Base-by-base conservation (phyloP, 2,888 invertebrate genomes). In the Lithophane ornitopus region DNA sequence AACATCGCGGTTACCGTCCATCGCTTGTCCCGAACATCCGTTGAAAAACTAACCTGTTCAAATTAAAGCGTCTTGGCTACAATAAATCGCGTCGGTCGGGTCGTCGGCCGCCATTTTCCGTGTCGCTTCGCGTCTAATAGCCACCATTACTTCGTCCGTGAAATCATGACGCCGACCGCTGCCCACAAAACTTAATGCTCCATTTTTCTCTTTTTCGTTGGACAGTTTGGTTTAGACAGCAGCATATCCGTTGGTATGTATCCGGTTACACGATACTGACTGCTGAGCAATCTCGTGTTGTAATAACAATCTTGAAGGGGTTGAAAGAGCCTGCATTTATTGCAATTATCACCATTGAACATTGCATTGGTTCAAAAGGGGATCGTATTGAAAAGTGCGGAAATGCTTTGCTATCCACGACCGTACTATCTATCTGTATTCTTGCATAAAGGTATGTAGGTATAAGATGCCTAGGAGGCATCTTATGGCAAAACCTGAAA, bases 81-180 rank as follows among this genome's bases (percentile, higher is more conserved):
- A 77, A 88, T 81, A 88, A 87, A 84, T 88, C 80, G 83, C 86
- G 84, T 83, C 84, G 74, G 86, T 80, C 87, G 88, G 94, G 94
- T 94, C 94, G 93, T 91, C 91, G 94, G 76, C 94, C 94, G 91
- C 88, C 88, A 91, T 94, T 92, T 94, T 92, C 92, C 93, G 91
- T 93, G 94, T 93, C 93, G 92, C 91, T 92, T 90, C 90, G 81
- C 88, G 88, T 92, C 91, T 94, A 95, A 94, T 94, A 92, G 93
- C 91, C 66, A 89, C 92, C 90, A 94, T 94, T 93, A 95, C 92
- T 82, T 90, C 84, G 92, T 86, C 93, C 94, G 93, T 95, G 93
- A 95, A 95, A 93, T 95, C 94, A 93, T 94, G 93, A 94, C 92
- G 93, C 85, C 92, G 91, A 91, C 91, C 92, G 91, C 91, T 92